Percentiles rank a stretch among this genome's conserved stretches.
Conservation (phyloP, 2,797 vertebrate species). For the Crenichthys baileyi region DNA sequence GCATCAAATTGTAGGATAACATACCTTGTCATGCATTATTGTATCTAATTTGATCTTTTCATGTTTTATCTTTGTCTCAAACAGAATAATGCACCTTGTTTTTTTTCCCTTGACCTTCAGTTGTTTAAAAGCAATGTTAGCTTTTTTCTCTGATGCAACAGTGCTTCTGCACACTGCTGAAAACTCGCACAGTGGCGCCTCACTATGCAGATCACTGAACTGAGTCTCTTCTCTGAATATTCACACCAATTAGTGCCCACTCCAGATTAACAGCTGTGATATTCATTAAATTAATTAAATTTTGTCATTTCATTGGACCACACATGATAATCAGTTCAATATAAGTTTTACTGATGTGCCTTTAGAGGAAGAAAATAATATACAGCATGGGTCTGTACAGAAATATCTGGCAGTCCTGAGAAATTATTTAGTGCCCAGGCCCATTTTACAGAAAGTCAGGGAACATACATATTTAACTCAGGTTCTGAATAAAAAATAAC, state of each 20-base stretch:
- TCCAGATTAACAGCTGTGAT: background rate
- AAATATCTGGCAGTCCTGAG: background rate
- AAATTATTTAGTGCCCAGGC: slow-evolving; percentile 17
- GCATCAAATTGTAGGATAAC: background rate
- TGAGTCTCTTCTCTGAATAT: background rate
- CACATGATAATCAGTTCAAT: background rate
- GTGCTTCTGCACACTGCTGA: background rate
- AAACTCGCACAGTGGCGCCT: background rate
- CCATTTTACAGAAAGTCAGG: slow-evolving; percentile 6
- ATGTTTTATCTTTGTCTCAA: background rate
- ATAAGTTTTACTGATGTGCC: background rate
- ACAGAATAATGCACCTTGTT: background rate
- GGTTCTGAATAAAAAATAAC: slow-evolving; percentile 36
- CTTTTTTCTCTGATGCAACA: background rate
- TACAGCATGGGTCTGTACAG: background rate
- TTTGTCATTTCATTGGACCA: background rate
- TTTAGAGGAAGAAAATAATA: slow-evolving; percentile 2
- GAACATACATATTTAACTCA: slow-evolving; percentile 52
- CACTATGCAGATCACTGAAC: background rate
- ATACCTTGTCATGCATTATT: background rate
- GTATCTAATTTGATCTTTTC: background rate
- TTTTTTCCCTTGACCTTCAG: background rate
- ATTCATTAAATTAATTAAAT: background rate
- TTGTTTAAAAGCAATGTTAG: background rate
- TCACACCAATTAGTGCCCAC: background rate